Evolutionary conservation across 2,888 invertebrate genomes (phyloP).

Genomic region (Aromia moschata): DNA sequence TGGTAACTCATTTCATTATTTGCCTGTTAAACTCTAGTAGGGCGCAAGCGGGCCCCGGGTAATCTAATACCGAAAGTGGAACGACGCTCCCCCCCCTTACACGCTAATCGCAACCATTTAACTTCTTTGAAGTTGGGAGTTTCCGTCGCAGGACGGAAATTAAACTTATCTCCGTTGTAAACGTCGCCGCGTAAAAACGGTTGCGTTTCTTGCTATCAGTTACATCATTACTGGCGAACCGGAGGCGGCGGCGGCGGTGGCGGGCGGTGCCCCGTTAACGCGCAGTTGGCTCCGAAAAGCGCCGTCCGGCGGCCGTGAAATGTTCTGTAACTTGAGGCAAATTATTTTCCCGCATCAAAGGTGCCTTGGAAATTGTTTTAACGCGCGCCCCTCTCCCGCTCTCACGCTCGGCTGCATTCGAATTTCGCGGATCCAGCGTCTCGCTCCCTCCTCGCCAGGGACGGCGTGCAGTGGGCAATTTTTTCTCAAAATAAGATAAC

Average conservation of each 20-base stretch:
- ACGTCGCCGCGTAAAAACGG: constrained; percentile 25
- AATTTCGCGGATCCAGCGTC: constrained; percentile 35
- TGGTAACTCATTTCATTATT: no score
- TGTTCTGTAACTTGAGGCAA: constrained; percentile 60
- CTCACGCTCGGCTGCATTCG: constrained; percentile 44
- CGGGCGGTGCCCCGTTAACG: constrained; percentile 43
- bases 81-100: no score
- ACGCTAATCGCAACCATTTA: neutral
- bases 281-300: constrained; percentile 54
- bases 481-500: no score
- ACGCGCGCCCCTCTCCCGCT: constrained; percentile 53
- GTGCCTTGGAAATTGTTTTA: constrained; percentile 59
- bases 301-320: constrained; percentile 56
- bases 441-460: constrained; percentile 27
- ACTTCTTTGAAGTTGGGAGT: neutral
- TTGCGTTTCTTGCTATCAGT: constrained; percentile 43
- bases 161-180: constrained; percentile 9
- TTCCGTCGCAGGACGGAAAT: constrained; percentile 15
- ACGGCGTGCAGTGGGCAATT: no score
- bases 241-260: neutral
- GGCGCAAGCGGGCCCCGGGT: no score
- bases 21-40: no score
- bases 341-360: constrained; percentile 58
- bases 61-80: no score
- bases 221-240: constrained; percentile 42